These are phyloP conservation scores for Caenorhabditis remanei DNA, from an alignment of 1,140 invertebrate species.

Conservation along the genomic window DNA sequence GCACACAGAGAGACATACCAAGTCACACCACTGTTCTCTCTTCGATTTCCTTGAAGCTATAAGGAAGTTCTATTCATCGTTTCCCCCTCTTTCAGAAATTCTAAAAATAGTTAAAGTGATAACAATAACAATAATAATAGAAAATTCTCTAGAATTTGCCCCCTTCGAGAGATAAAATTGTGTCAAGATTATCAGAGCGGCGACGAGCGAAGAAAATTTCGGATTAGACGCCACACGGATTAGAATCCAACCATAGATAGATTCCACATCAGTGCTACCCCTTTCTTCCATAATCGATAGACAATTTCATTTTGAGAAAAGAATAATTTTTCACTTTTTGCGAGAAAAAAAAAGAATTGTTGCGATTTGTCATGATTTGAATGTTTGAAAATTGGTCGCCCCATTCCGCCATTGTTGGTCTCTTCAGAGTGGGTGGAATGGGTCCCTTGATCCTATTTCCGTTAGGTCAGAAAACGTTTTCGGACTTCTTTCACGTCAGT, in stretches of 20 bases:
- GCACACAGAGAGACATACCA: background rate
- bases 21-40: background rate
- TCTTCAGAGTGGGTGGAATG: slow-evolving; percentile 23
- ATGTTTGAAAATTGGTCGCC: background rate
- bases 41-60: background rate
- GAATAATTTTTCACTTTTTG: background rate
- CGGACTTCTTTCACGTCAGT: slow-evolving; percentile 3
- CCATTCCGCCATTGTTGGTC: background rate
- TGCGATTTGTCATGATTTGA: slow-evolving; percentile 34
- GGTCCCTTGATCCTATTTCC: slow-evolving; percentile 29
- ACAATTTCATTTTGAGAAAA: background rate
- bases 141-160: background rate
- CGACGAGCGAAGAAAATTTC: too few species aligned
- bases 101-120: background rate
- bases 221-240: background rate
- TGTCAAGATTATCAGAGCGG: background rate
- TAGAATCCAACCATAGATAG: background rate
- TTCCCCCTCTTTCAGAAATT: background rate
- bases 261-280: too few species aligned
- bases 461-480: slow-evolving; percentile 34
- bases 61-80: background rate
- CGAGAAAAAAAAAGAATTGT: background rate
- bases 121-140: background rate
- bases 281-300: background rate
- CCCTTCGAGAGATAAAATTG: background rate